Evolutionary conservation across 2,888 invertebrate genomes (phyloP).

Genomic region (Eupithecia exiguata): DNA sequence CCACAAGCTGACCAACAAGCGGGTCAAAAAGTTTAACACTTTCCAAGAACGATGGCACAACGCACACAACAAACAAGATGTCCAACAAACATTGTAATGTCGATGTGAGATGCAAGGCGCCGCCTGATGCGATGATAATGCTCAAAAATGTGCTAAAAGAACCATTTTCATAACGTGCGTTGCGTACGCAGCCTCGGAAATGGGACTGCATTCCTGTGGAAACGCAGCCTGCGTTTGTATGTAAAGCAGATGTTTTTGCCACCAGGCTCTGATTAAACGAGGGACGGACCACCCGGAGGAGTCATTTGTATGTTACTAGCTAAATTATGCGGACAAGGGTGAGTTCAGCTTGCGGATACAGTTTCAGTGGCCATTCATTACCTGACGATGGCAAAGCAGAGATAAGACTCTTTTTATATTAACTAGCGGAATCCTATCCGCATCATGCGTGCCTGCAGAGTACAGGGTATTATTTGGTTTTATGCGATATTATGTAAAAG

Average conservation of each 20-base stretch:
- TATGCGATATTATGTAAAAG: not conserved
- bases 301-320: constrained; percentile 6
- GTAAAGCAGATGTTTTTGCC: constrained; percentile 16
- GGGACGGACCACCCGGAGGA: constrained; percentile 13
- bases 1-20: constrained; percentile 3
- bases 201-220: constrained; percentile 60
- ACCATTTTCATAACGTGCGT: constrained; percentile 44
- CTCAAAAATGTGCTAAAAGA: constrained; percentile 45
- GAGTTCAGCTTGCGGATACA: constrained; percentile 2
- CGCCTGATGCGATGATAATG: constrained; percentile 38
- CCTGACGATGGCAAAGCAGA: not conserved
- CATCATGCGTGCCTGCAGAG: not conserved
- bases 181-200: constrained; percentile 52
- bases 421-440: not conserved
- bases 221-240: constrained; percentile 22
- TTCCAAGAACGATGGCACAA: constrained; percentile 27
- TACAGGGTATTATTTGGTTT: not conserved
- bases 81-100: not conserved
- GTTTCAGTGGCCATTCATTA: constrained; percentile 10
- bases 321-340: constrained; percentile 7
- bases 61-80: not conserved
- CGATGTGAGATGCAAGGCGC: constrained; percentile 32
- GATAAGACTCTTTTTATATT: not conserved
- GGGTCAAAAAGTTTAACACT: constrained; percentile 29
- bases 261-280: constrained; percentile 10